Base-by-base conservation (phyloP, 2,888 invertebrate genomes). In the Fissipunctia ypsillon region DNA sequence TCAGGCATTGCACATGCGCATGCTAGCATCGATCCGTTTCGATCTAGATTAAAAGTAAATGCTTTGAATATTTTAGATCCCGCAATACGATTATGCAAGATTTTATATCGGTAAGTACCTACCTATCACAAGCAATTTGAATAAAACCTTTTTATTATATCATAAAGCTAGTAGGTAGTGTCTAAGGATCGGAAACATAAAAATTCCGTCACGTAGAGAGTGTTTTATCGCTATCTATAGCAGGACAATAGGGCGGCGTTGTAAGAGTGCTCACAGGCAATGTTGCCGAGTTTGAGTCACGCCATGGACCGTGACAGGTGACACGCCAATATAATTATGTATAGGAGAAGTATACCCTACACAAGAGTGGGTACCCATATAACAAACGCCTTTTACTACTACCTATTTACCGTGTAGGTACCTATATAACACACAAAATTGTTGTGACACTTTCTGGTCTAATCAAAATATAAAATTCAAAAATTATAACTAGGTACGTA, bases 161-260 rank as follows among this genome's bases (percentile, higher is more conserved):
- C 80, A 90, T 90, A 90, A 92, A 92, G 88, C 91, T 80, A 86
- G 83, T 72, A 78, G 90, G 83, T 72, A 78, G 90, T 89, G 93
- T 91, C 88, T 91, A 91, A 82, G 89, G 90, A 95, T 95, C 94
- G 95, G 96, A 96, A 94, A 94, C 89, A 96, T 96, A 95, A 95
- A 95, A 94, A 96, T 95, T 92, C 96, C 94, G 89, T 93, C 96
- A 95, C 96, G 95, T 93, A 93, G 89, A 89, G 90, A 90, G 90
- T 91, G 90, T 92, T 94, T 94, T 94, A 95, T 94, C 91, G 93
- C 89, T 91, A 91, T 91, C 91, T 90, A 94, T 91, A 85, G 91
- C 88, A 92, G 93, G 93, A 95, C 96, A 96, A 96, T 95, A 93
- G 95, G 91, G 91, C 93, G 91, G 92, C 90, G 89, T 90, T 88